phyloP scores from a whole-genome alignment of 2,888 invertebrate species.

The Acanthosepion esculentum region DNA sequence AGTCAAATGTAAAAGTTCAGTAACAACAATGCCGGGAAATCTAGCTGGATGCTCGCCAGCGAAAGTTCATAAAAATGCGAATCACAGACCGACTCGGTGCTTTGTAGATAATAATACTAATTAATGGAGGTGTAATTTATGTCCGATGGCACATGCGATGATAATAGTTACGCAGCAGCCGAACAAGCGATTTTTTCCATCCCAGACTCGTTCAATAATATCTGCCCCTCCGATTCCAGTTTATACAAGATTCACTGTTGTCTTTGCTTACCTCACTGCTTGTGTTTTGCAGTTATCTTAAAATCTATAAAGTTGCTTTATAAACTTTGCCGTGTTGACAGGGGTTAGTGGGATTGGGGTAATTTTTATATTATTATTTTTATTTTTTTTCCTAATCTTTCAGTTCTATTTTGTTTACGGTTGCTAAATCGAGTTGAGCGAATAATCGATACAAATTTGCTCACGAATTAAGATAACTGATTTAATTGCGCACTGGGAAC shows the following conservation, averaged over 20 bases:
- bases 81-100: background rate
- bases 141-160: background rate
- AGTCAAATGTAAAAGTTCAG: background rate
- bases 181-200: background rate
- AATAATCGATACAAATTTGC: background rate
- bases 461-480: constrained; percentile 15
- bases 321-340: constrained; percentile 21
- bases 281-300: background rate
- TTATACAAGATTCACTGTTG: background rate
- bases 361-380: background rate
- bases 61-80: background rate
- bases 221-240: background rate
- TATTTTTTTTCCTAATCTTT: background rate
- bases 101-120: constrained; percentile 11
- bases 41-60: background rate
- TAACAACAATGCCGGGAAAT: background rate
- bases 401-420: background rate
- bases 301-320: constrained; percentile 20
- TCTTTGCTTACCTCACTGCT: background rate
- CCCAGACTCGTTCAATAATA: background rate
- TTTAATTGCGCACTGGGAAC: background rate
- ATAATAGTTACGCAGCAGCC: background rate
- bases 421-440: background rate
- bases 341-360: background rate
- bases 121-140: constrained; percentile 33